Conservation (phyloP, 2,797 vertebrate species). For the Pygocentrus nattereri region DNA sequence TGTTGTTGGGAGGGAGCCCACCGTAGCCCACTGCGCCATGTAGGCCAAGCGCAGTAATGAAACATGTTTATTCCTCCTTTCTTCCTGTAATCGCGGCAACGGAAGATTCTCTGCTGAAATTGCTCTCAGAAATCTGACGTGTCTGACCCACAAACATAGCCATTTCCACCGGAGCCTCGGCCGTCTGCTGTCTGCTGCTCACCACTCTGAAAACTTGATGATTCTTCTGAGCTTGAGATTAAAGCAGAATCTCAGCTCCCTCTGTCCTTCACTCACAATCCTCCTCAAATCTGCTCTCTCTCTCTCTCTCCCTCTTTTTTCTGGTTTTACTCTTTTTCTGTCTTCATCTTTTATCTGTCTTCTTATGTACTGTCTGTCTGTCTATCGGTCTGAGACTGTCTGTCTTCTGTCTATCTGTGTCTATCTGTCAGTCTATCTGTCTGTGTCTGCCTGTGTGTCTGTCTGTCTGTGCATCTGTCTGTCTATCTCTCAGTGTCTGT, state of each 20-base stretch:
- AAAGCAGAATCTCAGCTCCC: not conserved
- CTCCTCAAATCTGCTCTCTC: not conserved
- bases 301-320: not conserved
- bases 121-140: not conserved
- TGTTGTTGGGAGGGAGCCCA: not conserved
- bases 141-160: not conserved
- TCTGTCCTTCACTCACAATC: no score
- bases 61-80: not conserved
- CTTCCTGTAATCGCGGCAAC: not conserved
- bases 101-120: not conserved
- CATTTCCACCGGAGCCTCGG: not conserved
- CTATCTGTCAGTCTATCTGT: not conserved
- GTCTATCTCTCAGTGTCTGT: not conserved
- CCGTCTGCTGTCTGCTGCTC: not conserved
- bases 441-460: not conserved
- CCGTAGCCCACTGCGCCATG: not conserved
- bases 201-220: conserved; percentile 7
- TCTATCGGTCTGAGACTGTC: not conserved
- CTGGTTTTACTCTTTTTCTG: not conserved
- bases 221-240: not conserved
- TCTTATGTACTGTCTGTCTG: no score
- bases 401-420: not conserved
- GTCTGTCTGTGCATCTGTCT: no score
- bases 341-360: not conserved
- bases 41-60: not conserved